These are phyloP conservation scores for Thymallus thymallus DNA, from an alignment of 2,113 vertebrate species.

Conservation along the genomic window DNA sequence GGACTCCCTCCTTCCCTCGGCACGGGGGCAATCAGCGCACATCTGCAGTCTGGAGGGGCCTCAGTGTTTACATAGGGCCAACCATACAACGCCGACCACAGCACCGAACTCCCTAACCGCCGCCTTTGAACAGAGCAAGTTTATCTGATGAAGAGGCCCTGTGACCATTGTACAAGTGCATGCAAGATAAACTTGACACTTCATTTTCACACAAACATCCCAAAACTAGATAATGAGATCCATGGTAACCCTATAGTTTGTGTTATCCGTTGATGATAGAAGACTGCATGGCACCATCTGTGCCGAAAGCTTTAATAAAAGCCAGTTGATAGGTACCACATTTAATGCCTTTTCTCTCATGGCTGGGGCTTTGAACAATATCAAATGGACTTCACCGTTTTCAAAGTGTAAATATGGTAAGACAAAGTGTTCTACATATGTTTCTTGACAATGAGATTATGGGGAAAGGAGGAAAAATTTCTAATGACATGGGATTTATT, in stretches of 20 bases:
- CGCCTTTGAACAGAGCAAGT: constrained; percentile 48
- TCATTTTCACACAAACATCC: constrained; percentile 38
- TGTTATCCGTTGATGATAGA: constrained; percentile 30
- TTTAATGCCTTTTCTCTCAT: constrained; percentile 4
- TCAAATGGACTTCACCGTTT: neutral
- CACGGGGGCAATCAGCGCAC: neutral
- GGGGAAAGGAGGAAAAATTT: neutral
- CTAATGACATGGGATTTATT: neutral
- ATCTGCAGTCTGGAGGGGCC: constrained; percentile 33
- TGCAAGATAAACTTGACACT: constrained; percentile 43
- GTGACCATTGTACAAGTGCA: constrained; percentile 32
- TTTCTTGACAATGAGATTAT: neutral
- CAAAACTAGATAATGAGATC: constrained; percentile 45
- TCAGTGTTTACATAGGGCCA: constrained; percentile 57
- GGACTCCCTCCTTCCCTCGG: neutral
- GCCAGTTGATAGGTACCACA: constrained; percentile 14
- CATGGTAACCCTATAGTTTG: constrained; percentile 37
- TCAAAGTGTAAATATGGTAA: neutral
- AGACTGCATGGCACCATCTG: constrained; percentile 20
- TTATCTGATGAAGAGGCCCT: constrained; percentile 42
- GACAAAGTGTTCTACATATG: neutral
- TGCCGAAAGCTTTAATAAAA: constrained; percentile 17
- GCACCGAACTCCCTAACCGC: constrained; percentile 26
- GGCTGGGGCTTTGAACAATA: neutral
- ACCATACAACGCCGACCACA: constrained; percentile 28